Conservation (phyloP, 2,113 vertebrate genomes). For the zebrafish (Danio rerio) region GRCz12tu NC_133177.1:27536501-27537000, state of each 20-base stretch:
- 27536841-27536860: conserved; percentile 50
- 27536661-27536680: conserved; percentile 15
- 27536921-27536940: conserved; percentile 2
- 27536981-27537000: not conserved
- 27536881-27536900: conserved; percentile 27
- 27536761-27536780: conserved; percentile 2
- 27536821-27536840: conserved; percentile 46
- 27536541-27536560: too few relatives aligned
- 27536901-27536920: conserved; percentile 5
- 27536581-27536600: too few relatives aligned
- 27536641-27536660: not conserved
- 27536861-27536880: conserved; percentile 45
- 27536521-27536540: too few relatives aligned
- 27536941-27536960: conserved; percentile 7
- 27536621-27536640: not conserved
- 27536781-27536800: conserved; percentile 29
- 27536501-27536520: too few relatives aligned
- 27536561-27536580: too few relatives aligned
- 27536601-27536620: not conserved
- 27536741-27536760: not conserved
- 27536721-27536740: conserved; percentile 2
- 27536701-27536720: conserved; percentile 13
- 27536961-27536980: conserved; percentile 20
- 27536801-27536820: conserved; percentile 53
- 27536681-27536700: conserved; percentile 9